A percentile compares a stretch with the other conserved stretches of the same genome.
phyloP scores from a whole-genome alignment of 2,113 vertebrate species.

The Cinclus mexicanus region DNA sequence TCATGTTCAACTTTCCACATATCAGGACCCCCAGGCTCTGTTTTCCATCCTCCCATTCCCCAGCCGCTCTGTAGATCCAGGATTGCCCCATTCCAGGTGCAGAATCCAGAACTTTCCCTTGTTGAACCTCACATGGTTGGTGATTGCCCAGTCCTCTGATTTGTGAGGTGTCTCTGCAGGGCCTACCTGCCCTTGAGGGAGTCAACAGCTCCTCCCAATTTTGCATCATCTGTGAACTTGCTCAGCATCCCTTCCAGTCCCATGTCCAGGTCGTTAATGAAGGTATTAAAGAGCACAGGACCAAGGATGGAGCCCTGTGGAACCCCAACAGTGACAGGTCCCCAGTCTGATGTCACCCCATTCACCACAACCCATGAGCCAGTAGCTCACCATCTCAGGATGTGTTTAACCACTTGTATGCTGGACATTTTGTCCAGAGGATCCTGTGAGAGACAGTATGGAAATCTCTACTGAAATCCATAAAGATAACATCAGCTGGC shows the following conservation, averaged over 20 bases:
- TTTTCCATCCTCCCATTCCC: not conserved
- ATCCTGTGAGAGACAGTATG: not conserved
- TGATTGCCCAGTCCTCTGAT: not conserved
- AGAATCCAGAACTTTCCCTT: not conserved
- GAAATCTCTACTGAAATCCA: not conserved
- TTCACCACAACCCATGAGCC: not conserved
- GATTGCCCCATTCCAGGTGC: not conserved
- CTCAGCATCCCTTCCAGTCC: not conserved
- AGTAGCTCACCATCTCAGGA: not conserved
- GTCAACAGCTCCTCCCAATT: not conserved
- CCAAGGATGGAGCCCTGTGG: not conserved
- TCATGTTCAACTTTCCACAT: accelerated
- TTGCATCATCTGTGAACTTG: not conserved
- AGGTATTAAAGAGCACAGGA: not conserved
- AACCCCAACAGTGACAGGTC: not conserved
- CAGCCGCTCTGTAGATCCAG: accelerated
- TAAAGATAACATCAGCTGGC: not conserved
- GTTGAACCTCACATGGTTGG: not conserved
- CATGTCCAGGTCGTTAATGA: accelerated
- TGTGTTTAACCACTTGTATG: not conserved
- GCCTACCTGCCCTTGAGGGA: accelerated
- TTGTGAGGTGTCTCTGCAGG: not conserved
- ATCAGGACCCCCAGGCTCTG: not conserved
- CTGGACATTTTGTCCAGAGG: not conserved
- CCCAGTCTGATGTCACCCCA: not conserved